Evolutionary conservation across 1,140 invertebrate species (phyloP).

Genomic region (Nylanderia fulva): DNA sequence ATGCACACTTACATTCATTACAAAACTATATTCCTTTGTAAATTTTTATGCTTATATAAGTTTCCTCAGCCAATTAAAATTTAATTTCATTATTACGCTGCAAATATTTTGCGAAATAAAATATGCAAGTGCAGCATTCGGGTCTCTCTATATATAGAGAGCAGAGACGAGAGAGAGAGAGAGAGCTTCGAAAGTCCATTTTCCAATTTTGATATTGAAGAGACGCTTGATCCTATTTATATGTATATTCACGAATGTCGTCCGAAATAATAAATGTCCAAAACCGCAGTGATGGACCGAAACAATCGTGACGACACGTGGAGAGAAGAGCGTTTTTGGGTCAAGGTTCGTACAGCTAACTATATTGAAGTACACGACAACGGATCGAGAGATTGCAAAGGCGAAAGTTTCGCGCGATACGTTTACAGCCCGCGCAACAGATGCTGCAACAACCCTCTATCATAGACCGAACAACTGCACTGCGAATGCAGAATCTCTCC

Average conservation of each 20-base stretch:
- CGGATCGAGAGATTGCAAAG: conserved; percentile 53
- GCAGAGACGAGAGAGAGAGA: no score
- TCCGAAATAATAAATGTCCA: conserved; percentile 39
- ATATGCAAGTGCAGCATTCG: not conserved
- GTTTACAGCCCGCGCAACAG: conserved; percentile 27
- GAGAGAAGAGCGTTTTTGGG: conserved; percentile 38
- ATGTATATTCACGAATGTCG: conserved; percentile 3
- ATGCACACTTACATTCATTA: no score
- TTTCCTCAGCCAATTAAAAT: not conserved
- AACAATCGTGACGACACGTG: conserved; percentile 38
- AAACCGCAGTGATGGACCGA: not conserved
- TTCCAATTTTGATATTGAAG: not conserved
- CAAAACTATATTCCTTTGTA: not conserved
- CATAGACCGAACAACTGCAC: conserved; percentile 1
- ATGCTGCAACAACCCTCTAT: conserved; percentile 36
- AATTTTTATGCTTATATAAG: not conserved
- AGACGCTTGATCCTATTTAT: not conserved
- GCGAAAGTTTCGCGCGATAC: conserved; percentile 58
- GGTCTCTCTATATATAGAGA: not conserved
- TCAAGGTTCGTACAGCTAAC: conserved; percentile 43
- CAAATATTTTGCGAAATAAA: not conserved
- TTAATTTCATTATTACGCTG: not conserved
- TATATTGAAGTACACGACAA: conserved; percentile 44
- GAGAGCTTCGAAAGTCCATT: not conserved
- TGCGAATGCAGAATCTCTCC: not conserved